Evolutionary conservation across 2,888 invertebrate genomes (phyloP).

Genomic region (Hedychridium roseum): DNA sequence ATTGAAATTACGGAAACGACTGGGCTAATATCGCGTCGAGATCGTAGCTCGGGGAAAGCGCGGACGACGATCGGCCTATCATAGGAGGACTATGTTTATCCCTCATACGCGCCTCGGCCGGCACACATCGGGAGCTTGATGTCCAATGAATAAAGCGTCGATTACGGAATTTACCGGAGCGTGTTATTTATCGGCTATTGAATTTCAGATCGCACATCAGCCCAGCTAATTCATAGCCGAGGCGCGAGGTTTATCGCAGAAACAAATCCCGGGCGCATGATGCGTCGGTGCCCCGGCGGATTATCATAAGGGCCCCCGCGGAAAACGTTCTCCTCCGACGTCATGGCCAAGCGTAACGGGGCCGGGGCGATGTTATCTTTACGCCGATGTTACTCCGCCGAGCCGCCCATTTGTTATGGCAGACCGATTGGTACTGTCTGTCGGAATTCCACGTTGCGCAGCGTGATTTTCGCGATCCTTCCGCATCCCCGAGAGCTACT

Average conservation of each 20-base stretch:
- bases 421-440: slow-evolving; percentile 50
- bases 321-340: slow-evolving; percentile 21
- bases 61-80: slow-evolving; percentile 27
- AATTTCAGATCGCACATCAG: slow-evolving; percentile 51
- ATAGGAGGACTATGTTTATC: slow-evolving; percentile 29
- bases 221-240: slow-evolving; percentile 47
- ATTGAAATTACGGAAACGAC: no score
- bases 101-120: slow-evolving; percentile 10
- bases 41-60: slow-evolving; percentile 12
- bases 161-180: slow-evolving; percentile 48
- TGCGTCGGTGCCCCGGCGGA: slow-evolving; percentile 33
- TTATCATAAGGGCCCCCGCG: slow-evolving; percentile 43
- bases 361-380: slow-evolving; percentile 44
- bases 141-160: slow-evolving; percentile 44
- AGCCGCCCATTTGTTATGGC: slow-evolving; percentile 47
- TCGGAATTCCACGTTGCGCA: slow-evolving; percentile 26
- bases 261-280: slow-evolving; percentile 50
- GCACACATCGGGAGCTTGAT: slow-evolving; percentile 33
- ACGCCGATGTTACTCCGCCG: slow-evolving; percentile 38
- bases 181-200: slow-evolving; percentile 55
- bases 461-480: slow-evolving; percentile 34
- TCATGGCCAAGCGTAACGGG: slow-evolving; percentile 28
- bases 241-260: slow-evolving; percentile 41
- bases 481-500: slow-evolving; percentile 23
- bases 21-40: no score